A percentile compares a stretch with the other conserved stretches of the same genome.
Evolutionary conservation across 2,113 vertebrate species (phyloP).

Genomic region (Ochotona princeps): DNA sequence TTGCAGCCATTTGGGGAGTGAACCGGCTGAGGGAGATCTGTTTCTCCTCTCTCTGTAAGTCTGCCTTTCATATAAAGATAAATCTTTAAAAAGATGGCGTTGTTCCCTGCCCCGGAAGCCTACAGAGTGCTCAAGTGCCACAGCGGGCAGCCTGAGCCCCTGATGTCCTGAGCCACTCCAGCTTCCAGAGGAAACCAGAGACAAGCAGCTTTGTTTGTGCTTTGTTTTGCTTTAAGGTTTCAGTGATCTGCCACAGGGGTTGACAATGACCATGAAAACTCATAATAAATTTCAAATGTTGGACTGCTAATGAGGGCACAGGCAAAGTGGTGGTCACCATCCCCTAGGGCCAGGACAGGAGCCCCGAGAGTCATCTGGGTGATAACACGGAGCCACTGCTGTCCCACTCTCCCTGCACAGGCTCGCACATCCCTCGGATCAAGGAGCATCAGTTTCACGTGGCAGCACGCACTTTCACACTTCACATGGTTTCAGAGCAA

Average conservation of each 20-base stretch:
- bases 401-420: neutral
- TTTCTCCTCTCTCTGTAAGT: no score
- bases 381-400: neutral
- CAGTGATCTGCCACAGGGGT: neutral
- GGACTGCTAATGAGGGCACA: neutral
- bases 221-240: neutral
- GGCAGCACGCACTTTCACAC: neutral
- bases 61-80: no score
- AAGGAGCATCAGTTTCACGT: rapidly evolving
- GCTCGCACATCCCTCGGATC: no score
- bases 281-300: neutral
- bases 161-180: neutral
- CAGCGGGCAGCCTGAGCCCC: no score
- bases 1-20: no score
- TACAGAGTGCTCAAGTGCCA: neutral
- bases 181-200: neutral
- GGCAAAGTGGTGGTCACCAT: neutral
- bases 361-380: neutral
- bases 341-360: neutral
- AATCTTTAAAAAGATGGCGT: no score
- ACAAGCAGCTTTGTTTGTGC: neutral
- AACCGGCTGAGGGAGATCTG: no score
- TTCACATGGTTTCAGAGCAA: no score
- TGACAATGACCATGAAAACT: neutral
- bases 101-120: neutral